Conservation (phyloP, 2,797 vertebrate genomes). For the Coracias cyanogaster region DNA sequence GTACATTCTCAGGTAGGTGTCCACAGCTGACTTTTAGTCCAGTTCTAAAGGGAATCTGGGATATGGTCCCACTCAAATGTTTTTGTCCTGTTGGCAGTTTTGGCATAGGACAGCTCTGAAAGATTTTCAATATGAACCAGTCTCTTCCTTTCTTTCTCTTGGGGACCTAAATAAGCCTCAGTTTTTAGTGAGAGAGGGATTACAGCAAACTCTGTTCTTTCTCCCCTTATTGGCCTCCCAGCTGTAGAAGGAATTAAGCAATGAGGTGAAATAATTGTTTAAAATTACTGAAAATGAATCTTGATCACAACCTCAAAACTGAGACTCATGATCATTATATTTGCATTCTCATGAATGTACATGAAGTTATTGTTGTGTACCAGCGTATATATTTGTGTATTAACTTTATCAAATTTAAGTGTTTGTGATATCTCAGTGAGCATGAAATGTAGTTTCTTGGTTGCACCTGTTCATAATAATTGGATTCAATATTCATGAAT, state of each 20-base stretch:
- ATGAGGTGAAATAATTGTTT: constrained; percentile 62
- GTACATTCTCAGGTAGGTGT: neutral
- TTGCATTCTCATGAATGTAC: constrained; percentile 61
- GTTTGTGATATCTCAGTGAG: constrained; percentile 51
- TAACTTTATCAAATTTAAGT: constrained; percentile 60
- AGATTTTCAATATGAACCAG: neutral
- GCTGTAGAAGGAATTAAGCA: constrained; percentile 22
- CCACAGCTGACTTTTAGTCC: neutral
- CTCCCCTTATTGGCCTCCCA: neutral
- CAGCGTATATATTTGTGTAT: constrained; percentile 45
- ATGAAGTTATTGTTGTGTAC: constrained; percentile 51
- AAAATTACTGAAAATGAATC: constrained; percentile 58
- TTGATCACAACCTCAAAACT: constrained; percentile 46
- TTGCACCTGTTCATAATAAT: constrained; percentile 64
- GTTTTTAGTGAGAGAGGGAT: neutral
- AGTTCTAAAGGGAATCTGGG: neutral
- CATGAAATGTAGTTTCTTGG: constrained; percentile 53
- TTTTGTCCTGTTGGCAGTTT: neutral
- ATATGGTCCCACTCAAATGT: neutral
- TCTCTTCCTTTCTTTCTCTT: neutral
- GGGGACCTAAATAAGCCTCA: neutral
- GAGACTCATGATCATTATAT: constrained; percentile 1
- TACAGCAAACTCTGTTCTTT: neutral
- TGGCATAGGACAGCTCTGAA: neutral
- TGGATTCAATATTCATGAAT: constrained; percentile 52